Base-by-base conservation (phyloP, 2,888 invertebrate genomes). In the Platycheirus rosarum region DNA sequence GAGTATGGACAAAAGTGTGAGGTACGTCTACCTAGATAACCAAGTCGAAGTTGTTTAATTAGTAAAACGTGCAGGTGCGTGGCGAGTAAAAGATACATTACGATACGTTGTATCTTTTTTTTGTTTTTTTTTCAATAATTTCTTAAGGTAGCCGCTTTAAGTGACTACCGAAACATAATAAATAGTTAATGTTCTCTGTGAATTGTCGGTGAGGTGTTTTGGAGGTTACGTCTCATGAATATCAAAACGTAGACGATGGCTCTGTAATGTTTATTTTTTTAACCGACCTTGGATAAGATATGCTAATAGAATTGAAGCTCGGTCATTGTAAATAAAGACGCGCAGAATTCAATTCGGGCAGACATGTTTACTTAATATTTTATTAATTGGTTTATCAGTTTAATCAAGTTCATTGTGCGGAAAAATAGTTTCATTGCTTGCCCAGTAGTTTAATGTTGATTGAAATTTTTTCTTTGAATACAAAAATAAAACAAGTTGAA, bases 11-110 rank as follows among this genome's bases (percentile, higher is more conserved):
- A 11, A 29, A 42, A 23, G 42, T 29, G 37, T 8, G n/a, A n/a
- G n/a, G n/a, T n/a, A n/a, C n/a, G n/a, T n/a, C n/a, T n/a, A n/a
- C n/a, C n/a, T n/a, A 35, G 9, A 35, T 3, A 8, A 26, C 51
- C 53, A 42, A 18, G 49, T 70, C 42, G 60, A 32, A 4, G 2
- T 26, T 26, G 26, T 70, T 49, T 62, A 70, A 70, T 70, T 46
- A 42, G 49, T 35, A 35, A 37, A 35, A 62, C 70, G 70, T 70
- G 53, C 70, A 70, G 60, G 42, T 70, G 60, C 44, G 49, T 70
- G 26, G 18, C 23, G 42, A 42, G 14, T 62, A 35, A 9, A 35
- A n/a, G 32, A n/a, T 35, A n/a, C 26, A 53, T 16, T 40, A 26
- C 26, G 26, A 20, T 23, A 9, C 37, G 42, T 32, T 23, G 29